These are phyloP conservation scores for Halisarca cf. caerulea DNA, from an alignment of 37 sponge, comb jelly and placozoan species.

Conservation along the genomic window DNA sequence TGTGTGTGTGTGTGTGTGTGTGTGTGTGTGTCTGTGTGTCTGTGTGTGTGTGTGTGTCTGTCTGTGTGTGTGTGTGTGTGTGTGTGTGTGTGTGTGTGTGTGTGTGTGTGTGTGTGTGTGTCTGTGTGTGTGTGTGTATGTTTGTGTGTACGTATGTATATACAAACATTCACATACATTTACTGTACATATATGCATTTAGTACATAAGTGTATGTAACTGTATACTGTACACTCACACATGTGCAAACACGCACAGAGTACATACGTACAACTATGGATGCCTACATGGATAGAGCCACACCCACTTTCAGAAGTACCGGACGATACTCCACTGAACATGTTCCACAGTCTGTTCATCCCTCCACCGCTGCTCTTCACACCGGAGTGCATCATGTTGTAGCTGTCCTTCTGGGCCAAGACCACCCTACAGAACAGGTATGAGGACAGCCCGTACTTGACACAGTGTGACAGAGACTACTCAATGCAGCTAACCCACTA, in stretches of 20 bases:
- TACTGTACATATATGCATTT: neutral
- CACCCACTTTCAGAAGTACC: constrained; percentile 62
- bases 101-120: no score
- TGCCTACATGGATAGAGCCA: no score
- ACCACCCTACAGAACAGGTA: neutral
- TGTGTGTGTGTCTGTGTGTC: neutral
- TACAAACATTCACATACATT: neutral
- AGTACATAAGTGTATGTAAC: neutral
- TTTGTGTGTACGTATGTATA: neutral
- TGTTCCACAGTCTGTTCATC: constrained; percentile 80
- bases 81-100: neutral
- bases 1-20: constrained; percentile 10
- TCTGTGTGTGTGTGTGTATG: neutral
- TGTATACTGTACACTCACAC: no score
- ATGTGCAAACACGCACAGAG: no score
- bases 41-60: neutral
- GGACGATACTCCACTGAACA: constrained; percentile 75
- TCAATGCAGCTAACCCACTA: no score
- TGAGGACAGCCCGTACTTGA: no score
- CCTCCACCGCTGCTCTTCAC: constrained; percentile 40
- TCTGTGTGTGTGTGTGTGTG: neutral
- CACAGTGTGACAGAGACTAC: no score
- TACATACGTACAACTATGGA: no score
- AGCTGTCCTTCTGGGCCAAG: constrained; percentile 16
- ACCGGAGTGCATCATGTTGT: neutral